Percentiles rank a stretch among this genome's conserved stretches.
Evolutionary conservation across 2,888 invertebrate species (phyloP).

Genomic region (Polia nebulosa): DNA sequence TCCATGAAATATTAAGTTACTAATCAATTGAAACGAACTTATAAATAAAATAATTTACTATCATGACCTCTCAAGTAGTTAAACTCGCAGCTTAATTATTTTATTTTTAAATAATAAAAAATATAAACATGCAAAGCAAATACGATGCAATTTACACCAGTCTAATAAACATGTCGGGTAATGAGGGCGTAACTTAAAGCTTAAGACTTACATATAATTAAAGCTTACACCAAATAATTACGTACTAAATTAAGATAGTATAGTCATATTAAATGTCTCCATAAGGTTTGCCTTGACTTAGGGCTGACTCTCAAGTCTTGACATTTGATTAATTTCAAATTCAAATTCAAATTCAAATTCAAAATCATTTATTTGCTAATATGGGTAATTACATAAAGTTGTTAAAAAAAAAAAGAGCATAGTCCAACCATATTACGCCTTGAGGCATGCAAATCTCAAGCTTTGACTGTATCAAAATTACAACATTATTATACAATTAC

Average conservation of each 20-base stretch:
- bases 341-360: too few species aligned
- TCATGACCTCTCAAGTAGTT: neutral
- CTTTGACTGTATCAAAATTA: too few species aligned
- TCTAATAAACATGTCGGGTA: conserved; percentile 15
- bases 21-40: neutral
- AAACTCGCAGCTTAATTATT: conserved; percentile 24
- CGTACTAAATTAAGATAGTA: conserved; percentile 40
- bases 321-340: neutral
- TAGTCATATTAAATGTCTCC: conserved; percentile 21
- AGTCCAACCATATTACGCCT: too few species aligned
- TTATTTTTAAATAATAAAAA: conserved; percentile 10
- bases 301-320: conserved; percentile 10
- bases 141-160: conserved; percentile 14
- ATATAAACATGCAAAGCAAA: conserved; percentile 16
- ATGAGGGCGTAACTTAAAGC: conserved; percentile 26
- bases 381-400: too few species aligned
- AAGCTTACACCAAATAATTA: conserved; percentile 35
- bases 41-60: neutral
- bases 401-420: too few species aligned
- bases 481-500: too few species aligned
- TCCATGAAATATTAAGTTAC: too few species aligned
- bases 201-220: conserved; percentile 23
- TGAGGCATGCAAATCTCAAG: too few species aligned
- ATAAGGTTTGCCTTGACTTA: conserved; percentile 16
- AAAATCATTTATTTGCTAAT: too few species aligned